Evolutionary conservation across 2,888 invertebrate species (phyloP), one percentile per base, ranked within the genome.

Genomic region (Rhorus exstirpatorius): DNA sequence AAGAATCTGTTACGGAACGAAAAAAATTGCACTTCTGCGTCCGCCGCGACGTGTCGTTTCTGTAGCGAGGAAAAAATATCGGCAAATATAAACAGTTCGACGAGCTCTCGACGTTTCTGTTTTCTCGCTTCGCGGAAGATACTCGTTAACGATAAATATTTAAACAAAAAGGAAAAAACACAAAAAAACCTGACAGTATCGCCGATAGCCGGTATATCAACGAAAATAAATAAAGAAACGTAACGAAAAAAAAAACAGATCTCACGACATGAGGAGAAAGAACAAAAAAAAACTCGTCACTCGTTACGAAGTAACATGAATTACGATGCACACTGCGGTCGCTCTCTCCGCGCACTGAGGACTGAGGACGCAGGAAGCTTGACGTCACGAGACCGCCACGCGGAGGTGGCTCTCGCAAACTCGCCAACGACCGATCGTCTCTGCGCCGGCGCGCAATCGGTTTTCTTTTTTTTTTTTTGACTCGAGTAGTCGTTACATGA

Each of bases 341-440:
- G 92, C 91, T 92, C 92, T 92, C 91, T 92, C 92, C 91, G 92
- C 92, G 88, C 92, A 92, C 92, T 92, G 92, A 91, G 89, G 4
- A n/a, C 46, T 12, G 10, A n/a, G n/a, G n/a, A n/a, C n/a, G n/a
- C n/a, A n/a, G n/a, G n/a, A n/a, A n/a, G 89, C 87, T 90, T 92
- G 91, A 92, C 92, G 92, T 91, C 92, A 92, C 88, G 89, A 91
- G 88, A 89, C 90, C 90, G 91, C 91, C 92, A 92, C 92, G 92
- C 91, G 92, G 92, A 90, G 90, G 90, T 89, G 90, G 90, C 89
- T 81, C 87, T 91, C 89, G 88, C 91, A 87, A 89, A 68, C 88
- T 87, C 88, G 86, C 86, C 81, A 46, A 31, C 55, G 38, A 38
- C 26, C 88, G 86, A 85, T 86, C 65, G 10, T 7, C 46, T 58